Conservation (phyloP, 2,113 vertebrate genomes). For the Muntiacus reevesi region DNA sequence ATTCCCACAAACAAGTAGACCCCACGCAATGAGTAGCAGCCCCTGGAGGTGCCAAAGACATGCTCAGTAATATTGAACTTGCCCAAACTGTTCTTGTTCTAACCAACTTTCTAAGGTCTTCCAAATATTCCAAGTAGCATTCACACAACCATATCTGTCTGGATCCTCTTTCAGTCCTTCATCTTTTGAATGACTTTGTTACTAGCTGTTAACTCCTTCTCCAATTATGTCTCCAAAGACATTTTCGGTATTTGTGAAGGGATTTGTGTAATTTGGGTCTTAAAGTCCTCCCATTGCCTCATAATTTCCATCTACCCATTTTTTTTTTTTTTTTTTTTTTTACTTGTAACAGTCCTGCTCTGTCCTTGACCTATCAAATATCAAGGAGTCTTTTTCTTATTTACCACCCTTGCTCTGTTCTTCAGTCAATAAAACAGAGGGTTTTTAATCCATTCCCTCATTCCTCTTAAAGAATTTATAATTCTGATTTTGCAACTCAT, state of each 20-base stretch:
- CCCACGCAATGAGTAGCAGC: fast-evolving
- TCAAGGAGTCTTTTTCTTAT: neutral
- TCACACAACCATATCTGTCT: neutral
- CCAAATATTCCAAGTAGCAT: neutral
- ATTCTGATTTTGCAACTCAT: neutral
- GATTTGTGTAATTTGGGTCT: neutral
- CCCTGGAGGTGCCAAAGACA: neutral
- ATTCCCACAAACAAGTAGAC: neutral
- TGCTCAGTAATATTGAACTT: neutral
- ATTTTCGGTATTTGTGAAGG: neutral
- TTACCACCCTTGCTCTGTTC: neutral
- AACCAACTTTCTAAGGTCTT: neutral
- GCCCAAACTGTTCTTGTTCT: neutral
- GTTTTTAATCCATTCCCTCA: neutral
- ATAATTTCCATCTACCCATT: neutral
- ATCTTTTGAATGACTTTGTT: neutral
- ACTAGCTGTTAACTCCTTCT: neutral
- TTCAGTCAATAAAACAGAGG: neutral
- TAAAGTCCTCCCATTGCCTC: neutral
- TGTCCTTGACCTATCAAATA: neutral
- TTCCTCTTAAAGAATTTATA: neutral
- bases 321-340: neutral
- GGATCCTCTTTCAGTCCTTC: neutral
- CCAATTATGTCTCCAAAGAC: neutral
- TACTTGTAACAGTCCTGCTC: neutral